A percentile compares a stretch with the other conserved stretches of the same genome.
Evolutionary conservation across 2,113 vertebrate genomes (phyloP).

Genomic region (Nothocercus nigrocapillus): DNA sequence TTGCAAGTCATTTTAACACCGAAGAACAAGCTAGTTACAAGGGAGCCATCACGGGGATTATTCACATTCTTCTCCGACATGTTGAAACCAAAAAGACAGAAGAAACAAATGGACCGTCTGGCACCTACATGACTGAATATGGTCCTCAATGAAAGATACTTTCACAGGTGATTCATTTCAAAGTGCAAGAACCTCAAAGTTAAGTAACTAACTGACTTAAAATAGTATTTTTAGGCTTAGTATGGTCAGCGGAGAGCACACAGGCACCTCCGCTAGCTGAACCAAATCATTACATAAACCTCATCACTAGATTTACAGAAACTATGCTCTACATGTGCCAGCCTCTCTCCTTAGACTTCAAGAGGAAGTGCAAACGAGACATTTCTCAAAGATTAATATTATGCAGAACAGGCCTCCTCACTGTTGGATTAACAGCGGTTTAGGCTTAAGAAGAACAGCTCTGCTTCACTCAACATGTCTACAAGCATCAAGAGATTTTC

Average conservation of each 20-base stretch:
- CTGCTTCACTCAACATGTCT: background rate
- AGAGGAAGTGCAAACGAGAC: background rate
- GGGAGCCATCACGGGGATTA: background rate
- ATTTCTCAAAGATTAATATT: background rate
- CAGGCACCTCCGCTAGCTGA: rapidly evolving
- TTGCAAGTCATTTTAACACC: background rate
- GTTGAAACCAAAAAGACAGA: background rate
- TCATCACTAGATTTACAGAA: background rate
- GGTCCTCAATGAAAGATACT: background rate
- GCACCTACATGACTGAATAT: background rate
- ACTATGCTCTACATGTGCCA: rapidly evolving
- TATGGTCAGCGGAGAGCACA: background rate
- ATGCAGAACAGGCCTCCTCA: rapidly evolving
- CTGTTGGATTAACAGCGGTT: rapidly evolving
- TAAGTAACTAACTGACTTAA: background rate
- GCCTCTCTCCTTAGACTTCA: background rate
- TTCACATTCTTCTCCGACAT: background rate
- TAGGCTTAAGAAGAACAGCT: background rate
- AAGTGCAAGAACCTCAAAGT: background rate
- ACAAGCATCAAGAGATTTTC: background rate
- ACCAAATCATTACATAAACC: background rate
- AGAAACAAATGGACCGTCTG: background rate
- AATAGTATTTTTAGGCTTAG: background rate
- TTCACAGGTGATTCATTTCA: background rate
- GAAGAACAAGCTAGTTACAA: background rate